Conservation (phyloP, 2,797 vertebrate species). For the Dendrocincla tyrannina region DNA sequence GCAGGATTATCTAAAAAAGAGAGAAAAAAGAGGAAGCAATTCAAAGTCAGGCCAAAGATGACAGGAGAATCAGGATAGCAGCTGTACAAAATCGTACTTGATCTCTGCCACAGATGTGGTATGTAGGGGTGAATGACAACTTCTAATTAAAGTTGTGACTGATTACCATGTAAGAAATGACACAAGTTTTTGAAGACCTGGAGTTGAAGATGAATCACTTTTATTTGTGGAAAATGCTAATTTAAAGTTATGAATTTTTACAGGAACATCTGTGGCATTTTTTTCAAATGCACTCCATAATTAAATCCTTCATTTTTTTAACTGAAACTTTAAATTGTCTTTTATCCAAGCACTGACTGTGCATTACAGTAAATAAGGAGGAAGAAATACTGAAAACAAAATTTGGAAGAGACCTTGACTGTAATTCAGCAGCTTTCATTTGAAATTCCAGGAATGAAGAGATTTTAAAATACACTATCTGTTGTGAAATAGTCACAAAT, state of each 20-base stretch:
- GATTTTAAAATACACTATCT: neutral
- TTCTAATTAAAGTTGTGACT: constrained; percentile 73
- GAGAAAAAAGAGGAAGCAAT: constrained; percentile 49
- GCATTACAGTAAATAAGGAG: constrained; percentile 9
- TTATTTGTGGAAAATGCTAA: constrained; percentile 74
- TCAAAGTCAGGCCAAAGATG: constrained; percentile 70
- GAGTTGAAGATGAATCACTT: constrained; percentile 60
- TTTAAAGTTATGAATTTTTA: constrained; percentile 70
- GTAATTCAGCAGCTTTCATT: neutral
- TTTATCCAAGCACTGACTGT: constrained; percentile 31
- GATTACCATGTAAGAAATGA: constrained; percentile 67
- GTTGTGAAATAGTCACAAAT: neutral
- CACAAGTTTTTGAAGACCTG: constrained; percentile 61
- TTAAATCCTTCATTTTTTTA: constrained; percentile 25
- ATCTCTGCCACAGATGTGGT: constrained; percentile 59
- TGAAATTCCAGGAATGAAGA: neutral
- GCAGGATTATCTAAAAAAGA: constrained; percentile 47
- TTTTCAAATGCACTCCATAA: constrained; percentile 41
- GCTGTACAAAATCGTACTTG: constrained; percentile 62
- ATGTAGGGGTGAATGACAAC: constrained; percentile 63
- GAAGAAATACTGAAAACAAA: constrained; percentile 4
- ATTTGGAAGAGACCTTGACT: neutral
- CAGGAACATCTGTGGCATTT: constrained; percentile 67
- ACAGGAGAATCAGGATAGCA: constrained; percentile 57
- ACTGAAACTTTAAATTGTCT: constrained; percentile 37